Evolutionary conservation across 2,888 invertebrate species (phyloP).

Genomic region (Poecilobothrus nobilitatus): DNA sequence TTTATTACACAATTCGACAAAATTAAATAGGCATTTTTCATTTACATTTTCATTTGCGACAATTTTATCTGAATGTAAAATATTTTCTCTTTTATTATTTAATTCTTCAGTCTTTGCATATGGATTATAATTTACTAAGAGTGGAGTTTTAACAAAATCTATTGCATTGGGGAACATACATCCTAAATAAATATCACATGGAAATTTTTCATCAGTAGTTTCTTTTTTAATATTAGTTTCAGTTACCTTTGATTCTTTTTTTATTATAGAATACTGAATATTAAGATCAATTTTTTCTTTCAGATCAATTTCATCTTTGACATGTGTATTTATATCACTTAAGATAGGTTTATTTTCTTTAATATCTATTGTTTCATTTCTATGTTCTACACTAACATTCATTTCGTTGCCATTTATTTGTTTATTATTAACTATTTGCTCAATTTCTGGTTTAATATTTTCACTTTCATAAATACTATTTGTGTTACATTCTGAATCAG

Average conservation of each 20-base stretch:
- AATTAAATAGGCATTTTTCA: neutral
- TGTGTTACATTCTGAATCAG: constrained; percentile 10
- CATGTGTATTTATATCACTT: neutral
- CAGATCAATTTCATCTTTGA: too few relatives aligned
- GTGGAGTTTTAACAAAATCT: constrained; percentile 3
- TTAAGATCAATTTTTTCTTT: neutral
- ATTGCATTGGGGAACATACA: constrained; percentile 1
- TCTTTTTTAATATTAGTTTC: neutral
- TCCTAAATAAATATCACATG: constrained; percentile 4
- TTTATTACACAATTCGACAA: neutral
- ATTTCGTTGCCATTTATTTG: neutral
- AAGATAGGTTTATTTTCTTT: neutral
- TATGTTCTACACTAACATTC: neutral
- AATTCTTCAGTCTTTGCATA: neutral
- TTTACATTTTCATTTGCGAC: neutral
- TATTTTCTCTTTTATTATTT: neutral
- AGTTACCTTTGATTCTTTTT: neutral
- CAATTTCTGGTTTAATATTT: neutral
- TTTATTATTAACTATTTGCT: neutral
- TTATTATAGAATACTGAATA: neutral
- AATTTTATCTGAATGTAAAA: constrained; percentile 1
- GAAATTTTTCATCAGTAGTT: neutral
- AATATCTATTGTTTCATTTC: neutral
- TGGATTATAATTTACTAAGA: neutral
- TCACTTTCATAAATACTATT: constrained; percentile 14